phyloP scores from a whole-genome alignment of 2,797 vertebrate genomes.

The Diplodus puntazzo region DNA sequence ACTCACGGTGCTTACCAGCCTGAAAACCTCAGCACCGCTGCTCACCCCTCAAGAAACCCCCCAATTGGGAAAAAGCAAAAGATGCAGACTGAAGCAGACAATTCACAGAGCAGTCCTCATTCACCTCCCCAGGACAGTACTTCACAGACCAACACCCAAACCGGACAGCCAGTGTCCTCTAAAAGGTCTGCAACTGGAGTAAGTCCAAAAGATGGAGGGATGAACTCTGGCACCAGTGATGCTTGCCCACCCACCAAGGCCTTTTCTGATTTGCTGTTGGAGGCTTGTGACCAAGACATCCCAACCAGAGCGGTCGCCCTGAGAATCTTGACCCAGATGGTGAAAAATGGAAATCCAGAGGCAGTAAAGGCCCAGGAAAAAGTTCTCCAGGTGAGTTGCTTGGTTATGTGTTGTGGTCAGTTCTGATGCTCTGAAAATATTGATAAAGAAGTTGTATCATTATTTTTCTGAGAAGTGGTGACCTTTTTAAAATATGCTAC shows the following conservation, averaged over 20 bases:
- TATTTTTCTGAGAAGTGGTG: background rate
- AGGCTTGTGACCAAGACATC: constrained; percentile 90
- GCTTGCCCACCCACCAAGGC: constrained; percentile 9
- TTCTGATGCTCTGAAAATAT: background rate
- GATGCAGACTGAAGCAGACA: background rate
- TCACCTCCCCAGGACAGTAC: background rate
- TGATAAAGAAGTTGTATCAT: background rate
- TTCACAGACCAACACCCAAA: background rate
- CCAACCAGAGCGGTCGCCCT: constrained; percentile 88
- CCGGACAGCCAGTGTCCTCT: constrained; percentile 11
- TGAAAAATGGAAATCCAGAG: constrained; percentile 77
- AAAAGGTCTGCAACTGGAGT: background rate
- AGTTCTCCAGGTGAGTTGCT: constrained; percentile 86
- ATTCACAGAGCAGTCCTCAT: background rate
- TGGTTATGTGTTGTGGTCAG: background rate
- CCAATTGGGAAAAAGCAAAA: constrained; percentile 7
- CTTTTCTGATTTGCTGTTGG: constrained; percentile 83
- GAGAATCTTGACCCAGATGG: constrained; percentile 83
- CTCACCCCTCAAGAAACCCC: background rate
- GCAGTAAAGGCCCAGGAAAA: constrained; percentile 85
- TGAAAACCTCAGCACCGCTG: constrained; percentile 28
- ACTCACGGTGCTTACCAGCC: constrained; percentile 89
- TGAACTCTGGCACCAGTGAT: background rate
- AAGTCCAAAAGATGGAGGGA: background rate
- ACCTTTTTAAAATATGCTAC: background rate